Percentiles rank a stretch among this genome's conserved stretches.
Evolutionary conservation across 2,888 invertebrate genomes (phyloP).

Genomic region (Scaptomyza caliginosa): DNA sequence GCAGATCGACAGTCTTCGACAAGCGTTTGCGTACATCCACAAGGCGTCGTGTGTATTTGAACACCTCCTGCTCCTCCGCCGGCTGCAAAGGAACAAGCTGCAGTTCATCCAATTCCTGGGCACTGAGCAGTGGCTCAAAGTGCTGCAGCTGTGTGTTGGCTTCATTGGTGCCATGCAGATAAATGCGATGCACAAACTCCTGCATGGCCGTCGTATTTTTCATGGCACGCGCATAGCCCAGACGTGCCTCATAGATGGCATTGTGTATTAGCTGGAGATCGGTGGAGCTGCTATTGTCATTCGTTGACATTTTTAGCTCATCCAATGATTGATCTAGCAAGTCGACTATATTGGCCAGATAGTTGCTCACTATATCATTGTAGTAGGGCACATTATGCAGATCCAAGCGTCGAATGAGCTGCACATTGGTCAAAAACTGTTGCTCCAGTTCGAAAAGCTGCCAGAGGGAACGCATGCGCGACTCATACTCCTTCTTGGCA

Average conservation of each 20-base stretch:
- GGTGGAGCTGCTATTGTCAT: not conserved
- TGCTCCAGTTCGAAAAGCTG: slow-evolving; percentile 77
- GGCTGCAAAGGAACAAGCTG: slow-evolving; percentile 19
- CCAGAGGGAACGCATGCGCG: slow-evolving; percentile 75
- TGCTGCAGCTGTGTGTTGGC: slow-evolving; percentile 33
- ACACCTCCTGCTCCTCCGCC: slow-evolving; percentile 55
- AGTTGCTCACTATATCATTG: slow-evolving; percentile 45
- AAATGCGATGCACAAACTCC: slow-evolving; percentile 70
- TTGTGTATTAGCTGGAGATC: slow-evolving; percentile 35
- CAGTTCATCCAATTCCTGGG: slow-evolving; percentile 55
- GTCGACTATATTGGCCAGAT: slow-evolving; percentile 45
- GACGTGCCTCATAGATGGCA: slow-evolving; percentile 28
- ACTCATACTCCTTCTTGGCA: slow-evolving; percentile 75
- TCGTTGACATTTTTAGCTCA: not conserved
- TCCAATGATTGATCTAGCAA: slow-evolving; percentile 10
- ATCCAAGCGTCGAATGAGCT: slow-evolving; percentile 62
- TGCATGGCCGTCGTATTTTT: slow-evolving; percentile 79
- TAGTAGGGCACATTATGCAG: slow-evolving; percentile 57
- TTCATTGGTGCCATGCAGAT: slow-evolving; percentile 63
- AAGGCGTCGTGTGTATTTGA: slow-evolving; percentile 72
- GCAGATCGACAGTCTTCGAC: slow-evolving; percentile 77
- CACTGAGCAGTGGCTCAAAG: slow-evolving; percentile 59
- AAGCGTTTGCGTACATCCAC: slow-evolving; percentile 77
- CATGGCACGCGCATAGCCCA: slow-evolving; percentile 55
- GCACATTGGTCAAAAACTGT: slow-evolving; percentile 67